Evolutionary conservation across 1,140 invertebrate species (phyloP).

Genomic region (Microvelia longipes): DNA sequence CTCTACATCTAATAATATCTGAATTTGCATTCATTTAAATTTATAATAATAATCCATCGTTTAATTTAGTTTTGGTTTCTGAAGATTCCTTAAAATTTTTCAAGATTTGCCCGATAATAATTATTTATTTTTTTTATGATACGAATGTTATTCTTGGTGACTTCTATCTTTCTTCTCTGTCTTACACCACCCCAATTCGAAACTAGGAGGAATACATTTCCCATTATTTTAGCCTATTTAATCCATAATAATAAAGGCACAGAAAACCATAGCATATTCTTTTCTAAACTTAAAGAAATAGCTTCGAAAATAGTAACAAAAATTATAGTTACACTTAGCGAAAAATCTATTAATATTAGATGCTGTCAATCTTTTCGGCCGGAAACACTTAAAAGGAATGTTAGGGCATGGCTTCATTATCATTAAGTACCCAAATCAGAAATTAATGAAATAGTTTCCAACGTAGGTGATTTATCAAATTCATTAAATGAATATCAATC

Average conservation of each 20-base stretch:
- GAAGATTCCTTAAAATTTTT: not conserved
- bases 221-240: not conserved
- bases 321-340: not conserved
- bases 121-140: not conserved
- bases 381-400: not conserved
- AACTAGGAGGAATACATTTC: not conserved
- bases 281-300: not conserved
- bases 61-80: not conserved
- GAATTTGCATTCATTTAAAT: not conserved
- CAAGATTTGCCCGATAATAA: not conserved
- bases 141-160: not conserved
- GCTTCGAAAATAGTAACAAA: not conserved
- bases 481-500: not conserved
- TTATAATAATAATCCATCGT: not conserved
- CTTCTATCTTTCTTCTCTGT: not conserved
- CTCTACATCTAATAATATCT: not conserved
- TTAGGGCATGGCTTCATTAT: not conserved
- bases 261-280: not conserved
- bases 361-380: not conserved
- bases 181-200: not conserved
- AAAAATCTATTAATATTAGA: not conserved
- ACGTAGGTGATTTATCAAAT: not conserved
- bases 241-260: not conserved
- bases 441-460: not conserved
- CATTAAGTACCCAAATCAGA: not conserved